These are phyloP conservation scores for Solea senegalensis DNA, from an alignment of 2,113 vertebrate species.

Conservation along the genomic window DNA sequence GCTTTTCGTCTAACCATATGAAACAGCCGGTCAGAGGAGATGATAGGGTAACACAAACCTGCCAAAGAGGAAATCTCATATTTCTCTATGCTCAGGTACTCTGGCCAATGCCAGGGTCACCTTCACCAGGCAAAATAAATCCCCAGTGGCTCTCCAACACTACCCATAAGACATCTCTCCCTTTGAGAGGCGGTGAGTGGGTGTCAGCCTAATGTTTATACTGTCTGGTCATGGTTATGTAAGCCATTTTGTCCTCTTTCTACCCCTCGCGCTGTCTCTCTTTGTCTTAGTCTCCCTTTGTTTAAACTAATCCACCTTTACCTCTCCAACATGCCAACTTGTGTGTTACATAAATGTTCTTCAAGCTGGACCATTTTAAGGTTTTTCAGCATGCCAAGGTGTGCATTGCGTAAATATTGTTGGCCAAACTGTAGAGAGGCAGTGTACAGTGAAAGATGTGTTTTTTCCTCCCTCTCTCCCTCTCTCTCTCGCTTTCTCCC, in stretches of 20 bases:
- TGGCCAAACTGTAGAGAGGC: conserved; percentile 59
- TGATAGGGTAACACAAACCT: conserved; percentile 68
- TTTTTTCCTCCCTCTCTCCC: not conserved
- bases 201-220: conserved; percentile 78
- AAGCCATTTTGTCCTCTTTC: conserved; percentile 72
- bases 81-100: conserved; percentile 78
- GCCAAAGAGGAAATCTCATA: conserved; percentile 71
- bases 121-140: conserved; percentile 74
- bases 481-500: not conserved
- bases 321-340: conserved; percentile 65
- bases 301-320: conserved; percentile 74
- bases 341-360: conserved; percentile 72
- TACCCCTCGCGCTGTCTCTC: conserved; percentile 8
- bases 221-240: conserved; percentile 76
- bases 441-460: conserved; percentile 40
- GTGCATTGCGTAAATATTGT: conserved; percentile 75
- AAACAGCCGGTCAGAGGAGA: conserved; percentile 24
- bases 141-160: conserved; percentile 65
- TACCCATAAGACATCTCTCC: conserved; percentile 74
- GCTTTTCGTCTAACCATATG: conserved; percentile 2
- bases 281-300: conserved; percentile 34
- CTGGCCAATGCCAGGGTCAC: conserved; percentile 75
- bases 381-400: conserved; percentile 56
- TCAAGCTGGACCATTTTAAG: conserved; percentile 51
- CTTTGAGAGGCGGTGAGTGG: conserved; percentile 72